Evolutionary conservation across 2,888 invertebrate genomes (phyloP).

Genomic region (Iphiclides podalirius): DNA sequence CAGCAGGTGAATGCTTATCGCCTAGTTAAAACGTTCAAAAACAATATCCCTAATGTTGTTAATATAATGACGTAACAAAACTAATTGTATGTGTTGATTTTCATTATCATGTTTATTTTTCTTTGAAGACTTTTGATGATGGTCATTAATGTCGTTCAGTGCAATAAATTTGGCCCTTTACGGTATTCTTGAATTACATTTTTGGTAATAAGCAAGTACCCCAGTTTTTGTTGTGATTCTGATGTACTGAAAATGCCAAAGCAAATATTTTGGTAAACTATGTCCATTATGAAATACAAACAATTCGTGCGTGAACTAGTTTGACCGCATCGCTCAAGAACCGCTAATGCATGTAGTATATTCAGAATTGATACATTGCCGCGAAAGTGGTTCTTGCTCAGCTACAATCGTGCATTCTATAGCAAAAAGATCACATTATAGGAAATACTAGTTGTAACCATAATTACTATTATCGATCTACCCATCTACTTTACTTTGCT

Average conservation of each 20-base stretch:
- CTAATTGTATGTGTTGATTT: no score
- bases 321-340: constrained; percentile 45
- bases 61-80: no score
- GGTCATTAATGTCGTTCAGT: no score
- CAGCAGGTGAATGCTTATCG: constrained; percentile 44
- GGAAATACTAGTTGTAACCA: constrained; percentile 49
- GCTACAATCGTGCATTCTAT: constrained; percentile 49
- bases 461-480: constrained; percentile 32
- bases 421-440: constrained; percentile 58
- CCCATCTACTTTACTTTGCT: constrained; percentile 6
- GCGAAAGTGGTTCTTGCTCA: constrained; percentile 65
- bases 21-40: constrained; percentile 6
- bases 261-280: constrained; percentile 25
- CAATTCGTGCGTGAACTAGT: constrained; percentile 46
- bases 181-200: no score
- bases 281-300: constrained; percentile 38
- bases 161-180: no score
- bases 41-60: no score
- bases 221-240: no score
- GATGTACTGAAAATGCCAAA: no score
- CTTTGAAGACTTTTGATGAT: no score
- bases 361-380: constrained; percentile 49
- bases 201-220: no score
- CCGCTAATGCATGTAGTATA: constrained; percentile 43
- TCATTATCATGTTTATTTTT: no score